phyloP scores from a whole-genome alignment of 2,113 vertebrate genomes.

The Odontesthes bonariensis region DNA sequence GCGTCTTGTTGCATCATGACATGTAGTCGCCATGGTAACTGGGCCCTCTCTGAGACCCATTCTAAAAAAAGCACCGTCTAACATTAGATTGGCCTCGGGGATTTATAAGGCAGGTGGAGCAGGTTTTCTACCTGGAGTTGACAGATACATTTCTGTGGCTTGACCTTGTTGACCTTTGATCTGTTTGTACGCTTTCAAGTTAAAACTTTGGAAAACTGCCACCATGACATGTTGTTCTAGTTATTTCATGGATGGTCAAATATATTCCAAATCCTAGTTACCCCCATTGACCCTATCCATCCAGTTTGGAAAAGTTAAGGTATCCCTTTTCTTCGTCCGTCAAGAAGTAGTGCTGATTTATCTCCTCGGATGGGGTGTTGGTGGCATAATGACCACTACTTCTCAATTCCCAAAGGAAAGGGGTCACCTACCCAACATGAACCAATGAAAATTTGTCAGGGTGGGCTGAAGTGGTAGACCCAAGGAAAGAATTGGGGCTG shows the following conservation, averaged over 20 bases:
- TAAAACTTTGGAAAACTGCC: not conserved
- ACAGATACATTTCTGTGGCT: too few species aligned
- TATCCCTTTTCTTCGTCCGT: not conserved
- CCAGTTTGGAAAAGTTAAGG: not conserved
- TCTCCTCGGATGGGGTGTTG: not conserved
- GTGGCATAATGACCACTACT: too few species aligned
- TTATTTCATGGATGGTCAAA: not conserved
- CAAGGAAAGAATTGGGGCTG: too few species aligned
- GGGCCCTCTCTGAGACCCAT: not conserved
- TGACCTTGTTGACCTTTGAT: too few species aligned
- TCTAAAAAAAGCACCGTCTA: not conserved
- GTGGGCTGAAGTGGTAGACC: too few species aligned
- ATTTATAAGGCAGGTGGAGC: too few species aligned
- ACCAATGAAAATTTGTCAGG: too few species aligned
- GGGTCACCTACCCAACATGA: too few species aligned
- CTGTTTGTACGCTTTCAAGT: not conserved
- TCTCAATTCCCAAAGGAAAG: too few species aligned
- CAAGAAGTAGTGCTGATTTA: too few species aligned
- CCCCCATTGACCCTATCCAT: not conserved
- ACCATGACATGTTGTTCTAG: not conserved
- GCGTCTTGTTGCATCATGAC: slow-evolving; percentile 17
- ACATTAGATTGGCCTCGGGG: not conserved
- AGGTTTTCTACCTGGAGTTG: not conserved
- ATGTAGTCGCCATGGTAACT: slow-evolving; percentile 26
- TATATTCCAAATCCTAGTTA: not conserved